These are phyloP conservation scores for Helobdella robusta DNA, from an alignment of 2,888 invertebrate genomes.

Conservation along the genomic window DNA sequence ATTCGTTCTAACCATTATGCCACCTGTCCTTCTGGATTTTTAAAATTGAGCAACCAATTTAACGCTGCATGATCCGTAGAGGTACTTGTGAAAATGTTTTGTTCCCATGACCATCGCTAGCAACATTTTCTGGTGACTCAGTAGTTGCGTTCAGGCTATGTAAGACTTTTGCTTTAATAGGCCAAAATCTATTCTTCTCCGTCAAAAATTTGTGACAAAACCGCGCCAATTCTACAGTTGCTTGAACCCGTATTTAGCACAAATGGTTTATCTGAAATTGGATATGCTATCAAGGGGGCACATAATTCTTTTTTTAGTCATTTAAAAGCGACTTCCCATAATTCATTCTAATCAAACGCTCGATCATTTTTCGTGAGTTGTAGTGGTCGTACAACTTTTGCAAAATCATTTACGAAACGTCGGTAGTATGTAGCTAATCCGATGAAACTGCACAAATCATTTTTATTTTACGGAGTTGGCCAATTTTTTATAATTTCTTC, in stretches of 20 bases:
- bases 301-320: constrained; percentile 28
- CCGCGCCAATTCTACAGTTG: constrained; percentile 34
- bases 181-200: constrained; percentile 34
- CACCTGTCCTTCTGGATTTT: constrained; percentile 27
- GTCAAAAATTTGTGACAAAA: constrained; percentile 29
- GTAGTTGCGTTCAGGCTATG: constrained; percentile 26
- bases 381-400: constrained; percentile 20
- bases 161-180: constrained; percentile 29
- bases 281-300: constrained; percentile 27
- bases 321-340: constrained; percentile 25
- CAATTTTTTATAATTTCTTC: constrained; percentile 12
- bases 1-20: constrained; percentile 30
- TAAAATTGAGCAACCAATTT: constrained; percentile 31
- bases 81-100: constrained; percentile 33
- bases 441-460: too few relatives aligned
- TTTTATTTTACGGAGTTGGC: constrained; percentile 11
- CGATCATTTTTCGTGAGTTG: constrained; percentile 23
- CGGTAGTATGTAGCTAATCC: constrained; percentile 22
- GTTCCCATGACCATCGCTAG: constrained; percentile 30
- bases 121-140: constrained; percentile 30
- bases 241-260: constrained; percentile 36
- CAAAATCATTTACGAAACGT: constrained; percentile 12
- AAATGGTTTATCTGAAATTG: constrained; percentile 27
- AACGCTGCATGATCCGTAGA: constrained; percentile 35
- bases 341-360: constrained; percentile 24